Evolutionary conservation across 2,888 invertebrate genomes (phyloP).

Genomic region (Trilocha varians): DNA sequence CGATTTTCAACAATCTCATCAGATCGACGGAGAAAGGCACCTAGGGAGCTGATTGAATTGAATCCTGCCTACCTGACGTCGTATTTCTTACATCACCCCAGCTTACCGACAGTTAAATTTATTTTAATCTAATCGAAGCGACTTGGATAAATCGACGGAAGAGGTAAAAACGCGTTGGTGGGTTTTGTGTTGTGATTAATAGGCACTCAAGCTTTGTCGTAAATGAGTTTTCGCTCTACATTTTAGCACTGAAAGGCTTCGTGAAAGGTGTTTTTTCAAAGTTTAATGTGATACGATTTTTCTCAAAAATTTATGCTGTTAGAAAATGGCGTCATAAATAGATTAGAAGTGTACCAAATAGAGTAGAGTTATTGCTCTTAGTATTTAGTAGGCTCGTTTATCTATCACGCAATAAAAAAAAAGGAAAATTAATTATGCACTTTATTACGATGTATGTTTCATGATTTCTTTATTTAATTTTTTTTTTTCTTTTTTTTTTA

Average conservation of each 20-base stretch:
- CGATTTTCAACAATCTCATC: constrained; percentile 69
- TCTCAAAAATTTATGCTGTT: too few species aligned
- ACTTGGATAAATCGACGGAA: constrained; percentile 54
- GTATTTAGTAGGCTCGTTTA: too few species aligned
- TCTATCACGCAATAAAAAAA: too few species aligned
- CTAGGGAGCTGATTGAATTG: constrained; percentile 70
- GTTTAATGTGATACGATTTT: not conserved
- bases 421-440: too few species aligned
- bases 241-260: not conserved
- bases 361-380: too few species aligned
- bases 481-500: too few species aligned
- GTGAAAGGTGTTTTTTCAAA: not conserved
- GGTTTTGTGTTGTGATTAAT: constrained; percentile 20
- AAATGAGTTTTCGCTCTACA: constrained; percentile 5
- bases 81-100: constrained; percentile 65
- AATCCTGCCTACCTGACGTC: constrained; percentile 55
- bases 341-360: too few species aligned
- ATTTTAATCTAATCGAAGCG: constrained; percentile 70
- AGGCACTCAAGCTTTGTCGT: constrained; percentile 10
- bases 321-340: too few species aligned
- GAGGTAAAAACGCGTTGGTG: constrained; percentile 12
- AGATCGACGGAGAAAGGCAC: constrained; percentile 56
- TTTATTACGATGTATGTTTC: too few species aligned
- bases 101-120: constrained; percentile 67
- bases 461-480: too few species aligned